These are phyloP conservation scores for Stenotaenia linearis DNA, from an alignment of 2,888 invertebrate species.

Conservation along the genomic window DNA sequence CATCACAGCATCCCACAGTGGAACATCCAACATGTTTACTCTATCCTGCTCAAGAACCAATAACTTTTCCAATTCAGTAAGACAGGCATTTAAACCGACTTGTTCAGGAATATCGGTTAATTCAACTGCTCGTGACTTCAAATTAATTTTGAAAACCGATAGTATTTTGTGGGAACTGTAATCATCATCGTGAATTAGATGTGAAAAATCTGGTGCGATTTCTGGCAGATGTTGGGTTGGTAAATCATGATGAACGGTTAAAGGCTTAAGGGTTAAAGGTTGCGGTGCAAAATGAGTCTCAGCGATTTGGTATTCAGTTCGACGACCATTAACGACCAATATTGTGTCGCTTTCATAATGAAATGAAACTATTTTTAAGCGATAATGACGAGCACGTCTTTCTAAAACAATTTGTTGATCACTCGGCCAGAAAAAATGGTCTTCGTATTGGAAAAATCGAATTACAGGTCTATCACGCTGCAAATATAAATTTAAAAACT, in stretches of 20 bases:
- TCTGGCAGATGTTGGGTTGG: neutral
- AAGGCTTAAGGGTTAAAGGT: too few relatives aligned
- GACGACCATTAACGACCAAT: neutral
- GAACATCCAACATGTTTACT: neutral
- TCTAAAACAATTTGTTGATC: neutral
- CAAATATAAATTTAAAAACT: too few relatives aligned
- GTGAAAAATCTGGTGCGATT: neutral
- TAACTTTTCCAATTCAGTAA: neutral
- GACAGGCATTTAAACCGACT: neutral
- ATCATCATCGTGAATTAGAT: neutral
- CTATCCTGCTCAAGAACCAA: neutral
- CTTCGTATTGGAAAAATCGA: conserved; percentile 8
- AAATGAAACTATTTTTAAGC: neutral
- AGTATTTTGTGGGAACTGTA: neutral
- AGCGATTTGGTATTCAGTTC: neutral
- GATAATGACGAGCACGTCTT: neutral
- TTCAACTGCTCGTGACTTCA: neutral
- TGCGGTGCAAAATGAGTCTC: neutral
- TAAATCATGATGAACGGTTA: too few relatives aligned
- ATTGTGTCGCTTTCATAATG: neutral
- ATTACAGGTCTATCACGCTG: neutral
- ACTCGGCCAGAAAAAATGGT: neutral
- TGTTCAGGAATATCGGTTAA: neutral
- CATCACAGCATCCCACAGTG: neutral
- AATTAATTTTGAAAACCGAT: neutral